Percentiles rank a stretch among this genome's conserved stretches.
Evolutionary conservation across 2,113 vertebrate species (phyloP).

Genomic region (Myiopsitta monachus): DNA sequence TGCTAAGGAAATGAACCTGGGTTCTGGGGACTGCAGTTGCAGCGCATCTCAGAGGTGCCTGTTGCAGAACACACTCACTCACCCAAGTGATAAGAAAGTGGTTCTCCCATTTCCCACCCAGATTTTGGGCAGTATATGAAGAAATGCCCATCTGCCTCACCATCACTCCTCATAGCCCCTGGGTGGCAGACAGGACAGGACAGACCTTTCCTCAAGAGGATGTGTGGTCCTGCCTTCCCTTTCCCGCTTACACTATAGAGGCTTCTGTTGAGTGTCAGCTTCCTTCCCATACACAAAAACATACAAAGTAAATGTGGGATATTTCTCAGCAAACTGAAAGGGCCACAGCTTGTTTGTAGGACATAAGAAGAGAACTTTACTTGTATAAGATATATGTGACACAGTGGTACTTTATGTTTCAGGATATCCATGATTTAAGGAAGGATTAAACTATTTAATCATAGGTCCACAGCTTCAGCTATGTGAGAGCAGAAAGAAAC

Average conservation of each 20-base stretch:
- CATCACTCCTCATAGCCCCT: background rate
- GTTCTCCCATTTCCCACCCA: background rate
- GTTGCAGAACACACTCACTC: background rate
- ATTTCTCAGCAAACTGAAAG: background rate
- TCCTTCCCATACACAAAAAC: background rate
- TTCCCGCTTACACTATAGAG: fast-evolving
- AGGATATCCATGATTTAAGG: background rate
- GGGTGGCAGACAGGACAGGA: background rate
- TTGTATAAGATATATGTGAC: background rate
- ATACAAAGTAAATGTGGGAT: background rate
- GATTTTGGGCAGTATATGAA: background rate
- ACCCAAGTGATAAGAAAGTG: background rate
- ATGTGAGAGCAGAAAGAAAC: background rate
- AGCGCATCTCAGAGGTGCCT: background rate
- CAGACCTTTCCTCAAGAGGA: background rate
- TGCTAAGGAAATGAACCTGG: background rate
- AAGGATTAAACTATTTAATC: background rate
- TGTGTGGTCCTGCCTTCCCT: background rate
- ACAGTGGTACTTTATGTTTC: background rate
- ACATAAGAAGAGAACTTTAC: background rate
- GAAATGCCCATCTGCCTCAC: background rate
- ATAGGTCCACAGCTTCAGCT: background rate
- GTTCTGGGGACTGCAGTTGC: background rate
- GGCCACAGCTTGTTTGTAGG: background rate
- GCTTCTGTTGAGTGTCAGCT: background rate